phyloP scores from a whole-genome alignment of 1,140 invertebrate genomes.

The Oncopeltus fasciatus region DNA sequence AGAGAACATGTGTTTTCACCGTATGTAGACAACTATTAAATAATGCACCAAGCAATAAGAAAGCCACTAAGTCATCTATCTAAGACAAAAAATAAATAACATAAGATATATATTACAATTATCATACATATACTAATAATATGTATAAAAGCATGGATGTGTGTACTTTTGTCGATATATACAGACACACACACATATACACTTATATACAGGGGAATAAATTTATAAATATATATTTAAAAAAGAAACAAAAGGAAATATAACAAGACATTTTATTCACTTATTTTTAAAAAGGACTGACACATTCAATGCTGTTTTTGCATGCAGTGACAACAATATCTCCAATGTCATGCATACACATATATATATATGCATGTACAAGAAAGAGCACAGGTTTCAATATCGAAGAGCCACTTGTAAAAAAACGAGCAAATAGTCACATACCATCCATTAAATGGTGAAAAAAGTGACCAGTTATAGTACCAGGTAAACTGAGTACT shows the following conservation, averaged over 20 bases:
- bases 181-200: too few species aligned
- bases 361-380: constrained; percentile 1
- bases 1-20: too few species aligned
- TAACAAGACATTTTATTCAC: background rate
- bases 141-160: too few species aligned
- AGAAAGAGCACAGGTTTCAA: background rate
- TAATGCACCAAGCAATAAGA: background rate
- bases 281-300: background rate
- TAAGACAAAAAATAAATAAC: too few species aligned
- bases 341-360: background rate
- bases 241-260: background rate
- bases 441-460: constrained; percentile 8
- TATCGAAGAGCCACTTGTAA: constrained; percentile 1
- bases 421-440: background rate
- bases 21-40: background rate
- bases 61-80: background rate
- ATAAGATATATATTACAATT: too few species aligned
- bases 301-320: background rate
- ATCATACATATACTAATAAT: too few species aligned
- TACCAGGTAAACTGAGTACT: constrained; percentile 1
- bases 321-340: constrained; percentile 1
- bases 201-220: background rate
- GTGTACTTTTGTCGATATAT: too few species aligned
- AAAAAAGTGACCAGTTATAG: constrained; percentile 17
- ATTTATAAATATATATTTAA: background rate